phyloP scores from a whole-genome alignment of 2,113 vertebrate genomes.

The Ascaphus truei region DNA sequence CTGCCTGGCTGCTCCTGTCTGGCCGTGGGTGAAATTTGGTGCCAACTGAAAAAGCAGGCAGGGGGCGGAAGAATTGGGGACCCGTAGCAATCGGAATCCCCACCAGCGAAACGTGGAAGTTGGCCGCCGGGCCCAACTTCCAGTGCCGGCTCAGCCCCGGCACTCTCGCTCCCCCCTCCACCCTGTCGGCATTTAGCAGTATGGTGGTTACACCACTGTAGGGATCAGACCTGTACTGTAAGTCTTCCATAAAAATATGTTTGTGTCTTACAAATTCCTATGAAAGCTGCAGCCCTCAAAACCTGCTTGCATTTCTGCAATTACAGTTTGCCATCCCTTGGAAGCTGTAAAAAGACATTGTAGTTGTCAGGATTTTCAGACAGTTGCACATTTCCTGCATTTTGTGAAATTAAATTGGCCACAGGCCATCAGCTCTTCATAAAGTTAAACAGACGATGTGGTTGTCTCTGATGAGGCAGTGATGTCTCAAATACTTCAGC shows the following conservation, averaged over 20 bases:
- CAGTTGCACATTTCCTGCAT: neutral
- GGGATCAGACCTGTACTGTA: neutral
- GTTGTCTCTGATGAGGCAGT: neutral
- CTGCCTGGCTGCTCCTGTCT: too few species aligned
- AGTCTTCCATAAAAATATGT: neutral
- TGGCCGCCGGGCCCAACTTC: too few species aligned
- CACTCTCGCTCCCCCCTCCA: too few species aligned
- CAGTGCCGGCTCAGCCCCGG: too few species aligned
- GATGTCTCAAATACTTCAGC: neutral
- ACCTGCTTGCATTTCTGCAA: neutral
- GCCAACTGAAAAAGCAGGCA: too few species aligned
- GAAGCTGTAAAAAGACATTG: neutral
- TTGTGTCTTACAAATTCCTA: neutral
- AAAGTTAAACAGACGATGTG: neutral
- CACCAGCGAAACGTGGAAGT: too few species aligned
- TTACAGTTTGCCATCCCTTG: neutral
- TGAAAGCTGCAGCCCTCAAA: neutral
- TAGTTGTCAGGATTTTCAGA: neutral
- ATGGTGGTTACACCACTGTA: too few species aligned
- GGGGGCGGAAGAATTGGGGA: too few species aligned
- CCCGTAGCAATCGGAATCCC: too few species aligned
- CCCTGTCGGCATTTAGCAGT: too few species aligned
- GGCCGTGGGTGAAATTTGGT: too few species aligned
- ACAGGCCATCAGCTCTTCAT: neutral
- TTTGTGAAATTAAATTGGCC: neutral